Evolutionary conservation across 2,888 invertebrate species (phyloP).

Genomic region (Anaspis maculata): DNA sequence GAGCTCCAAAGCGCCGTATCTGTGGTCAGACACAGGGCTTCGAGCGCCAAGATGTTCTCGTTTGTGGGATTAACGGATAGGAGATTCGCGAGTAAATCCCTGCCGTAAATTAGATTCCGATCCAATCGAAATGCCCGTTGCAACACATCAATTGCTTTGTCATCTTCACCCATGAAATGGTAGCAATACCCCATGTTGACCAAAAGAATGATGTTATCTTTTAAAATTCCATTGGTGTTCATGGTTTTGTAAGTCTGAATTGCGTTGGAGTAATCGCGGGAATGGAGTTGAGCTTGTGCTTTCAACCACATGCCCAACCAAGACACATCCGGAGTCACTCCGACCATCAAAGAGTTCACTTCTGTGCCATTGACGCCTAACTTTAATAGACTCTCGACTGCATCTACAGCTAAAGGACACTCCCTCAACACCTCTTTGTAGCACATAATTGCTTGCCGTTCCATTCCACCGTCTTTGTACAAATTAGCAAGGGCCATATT

Average conservation of each 20-base stretch:
- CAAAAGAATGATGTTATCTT: slow-evolving; percentile 59
- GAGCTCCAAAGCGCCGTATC: slow-evolving; percentile 36
- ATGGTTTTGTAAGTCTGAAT: slow-evolving; percentile 57
- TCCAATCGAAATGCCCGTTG: slow-evolving; percentile 40
- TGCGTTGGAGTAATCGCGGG: slow-evolving; percentile 60
- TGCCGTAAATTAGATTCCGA: slow-evolving; percentile 28
- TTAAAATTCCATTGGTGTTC: slow-evolving; percentile 55
- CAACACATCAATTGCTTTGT: slow-evolving; percentile 51
- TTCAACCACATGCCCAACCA: slow-evolving; percentile 58
- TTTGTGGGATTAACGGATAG: slow-evolving; percentile 30
- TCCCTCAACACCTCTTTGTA: slow-evolving; percentile 72
- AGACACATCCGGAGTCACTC: slow-evolving; percentile 42
- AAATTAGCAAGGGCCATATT: slow-evolving; percentile 71
- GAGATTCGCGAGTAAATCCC: slow-evolving; percentile 31
- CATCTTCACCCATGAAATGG: slow-evolving; percentile 62
- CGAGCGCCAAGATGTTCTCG: slow-evolving; percentile 26
- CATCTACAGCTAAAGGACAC: slow-evolving; percentile 63
- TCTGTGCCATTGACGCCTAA: slow-evolving; percentile 62
- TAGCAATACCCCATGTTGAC: slow-evolving; percentile 64
- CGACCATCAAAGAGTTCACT: slow-evolving; percentile 63
- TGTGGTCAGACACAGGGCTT: slow-evolving; percentile 18
- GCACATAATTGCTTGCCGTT: slow-evolving; percentile 61
- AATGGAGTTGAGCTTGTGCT: slow-evolving; percentile 55
- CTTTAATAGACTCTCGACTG: slow-evolving; percentile 62
- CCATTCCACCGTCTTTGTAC: slow-evolving; percentile 60